These are phyloP conservation scores for Protonemura montana DNA, from an alignment of 2,888 invertebrate genomes.

Conservation along the genomic window DNA sequence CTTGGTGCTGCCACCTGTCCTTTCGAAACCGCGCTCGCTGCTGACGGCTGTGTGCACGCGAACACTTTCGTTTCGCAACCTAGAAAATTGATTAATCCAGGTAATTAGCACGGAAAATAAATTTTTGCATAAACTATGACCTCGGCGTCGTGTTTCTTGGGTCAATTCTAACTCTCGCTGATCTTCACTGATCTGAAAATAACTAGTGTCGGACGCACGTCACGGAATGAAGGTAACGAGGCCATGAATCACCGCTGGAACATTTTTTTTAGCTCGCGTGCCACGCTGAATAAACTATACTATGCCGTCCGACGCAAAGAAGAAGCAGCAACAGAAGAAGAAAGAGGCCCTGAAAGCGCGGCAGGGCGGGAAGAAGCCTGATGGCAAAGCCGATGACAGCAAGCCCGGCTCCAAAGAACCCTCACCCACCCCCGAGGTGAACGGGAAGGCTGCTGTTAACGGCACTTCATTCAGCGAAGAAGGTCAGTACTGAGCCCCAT, in stretches of 20 bases:
- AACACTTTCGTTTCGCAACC: conserved; percentile 32
- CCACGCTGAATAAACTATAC: conserved; percentile 49
- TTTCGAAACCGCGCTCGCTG: conserved; percentile 23
- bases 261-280: conserved; percentile 16
- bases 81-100: conserved; percentile 31
- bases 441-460: conserved; percentile 59
- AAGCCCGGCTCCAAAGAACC: conserved; percentile 57
- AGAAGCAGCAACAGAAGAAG: conserved; percentile 96
- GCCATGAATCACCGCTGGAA: conserved; percentile 25
- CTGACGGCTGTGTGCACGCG: conserved; percentile 40
- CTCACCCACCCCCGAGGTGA: conserved; percentile 47
- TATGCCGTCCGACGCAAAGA: conserved; percentile 99
- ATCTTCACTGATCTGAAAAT: background rate
- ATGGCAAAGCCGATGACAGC: conserved; percentile 46
- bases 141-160: background rate
- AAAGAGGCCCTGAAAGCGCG: conserved; percentile 90
- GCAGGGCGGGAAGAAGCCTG: conserved; percentile 56
- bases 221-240: background rate
- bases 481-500: conserved; percentile 62
- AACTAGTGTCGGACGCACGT: background rate
- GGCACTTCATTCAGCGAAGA: conserved; percentile 70
- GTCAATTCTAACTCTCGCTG: background rate
- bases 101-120: background rate
- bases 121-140: background rate
- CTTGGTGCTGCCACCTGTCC: conserved; percentile 33